These are phyloP conservation scores for Ectropis crepuscularia DNA, from an alignment of 2,888 invertebrate species.

Conservation along the genomic window DNA sequence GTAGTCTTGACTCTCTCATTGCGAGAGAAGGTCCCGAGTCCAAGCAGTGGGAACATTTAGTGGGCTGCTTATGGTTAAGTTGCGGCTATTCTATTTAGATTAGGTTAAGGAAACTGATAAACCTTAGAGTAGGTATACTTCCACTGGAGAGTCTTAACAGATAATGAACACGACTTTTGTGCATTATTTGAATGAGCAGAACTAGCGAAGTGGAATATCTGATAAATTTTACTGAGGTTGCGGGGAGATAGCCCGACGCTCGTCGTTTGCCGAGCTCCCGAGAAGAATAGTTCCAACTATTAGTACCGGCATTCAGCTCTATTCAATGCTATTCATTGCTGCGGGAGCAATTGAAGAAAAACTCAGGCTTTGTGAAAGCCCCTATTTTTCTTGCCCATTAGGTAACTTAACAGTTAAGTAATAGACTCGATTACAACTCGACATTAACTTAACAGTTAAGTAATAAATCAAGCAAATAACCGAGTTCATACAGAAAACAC, in stretches of 20 bases:
- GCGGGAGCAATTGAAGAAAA: slow-evolving; percentile 45
- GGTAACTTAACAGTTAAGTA: too few species aligned
- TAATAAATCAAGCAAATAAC: neutral
- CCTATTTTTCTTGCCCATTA: too few species aligned
- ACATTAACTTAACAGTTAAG: too few species aligned
- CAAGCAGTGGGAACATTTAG: too few species aligned
- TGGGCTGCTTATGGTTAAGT: too few species aligned
- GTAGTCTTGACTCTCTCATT: too few species aligned
- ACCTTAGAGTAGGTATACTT: neutral
- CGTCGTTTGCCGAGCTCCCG: slow-evolving; percentile 44
- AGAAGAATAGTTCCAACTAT: slow-evolving; percentile 57
- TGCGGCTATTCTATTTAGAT: too few species aligned
- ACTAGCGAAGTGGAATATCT: slow-evolving; percentile 51
- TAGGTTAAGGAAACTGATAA: too few species aligned
- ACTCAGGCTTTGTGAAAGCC: slow-evolving; percentile 10
- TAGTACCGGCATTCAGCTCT: slow-evolving; percentile 54
- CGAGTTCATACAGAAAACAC: slow-evolving; percentile 1
- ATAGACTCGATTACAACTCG: too few species aligned
- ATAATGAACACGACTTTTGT: slow-evolving; percentile 10
- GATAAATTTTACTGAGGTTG: slow-evolving; percentile 59
- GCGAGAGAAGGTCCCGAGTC: too few species aligned
- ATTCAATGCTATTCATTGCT: slow-evolving; percentile 45
- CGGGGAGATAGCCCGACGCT: slow-evolving; percentile 48
- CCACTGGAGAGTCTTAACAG: slow-evolving; percentile 4
- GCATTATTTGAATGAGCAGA: slow-evolving; percentile 33